These are phyloP conservation scores for Protodeltote pygarga DNA, from an alignment of 2,888 invertebrate species.

Conservation along the genomic window DNA sequence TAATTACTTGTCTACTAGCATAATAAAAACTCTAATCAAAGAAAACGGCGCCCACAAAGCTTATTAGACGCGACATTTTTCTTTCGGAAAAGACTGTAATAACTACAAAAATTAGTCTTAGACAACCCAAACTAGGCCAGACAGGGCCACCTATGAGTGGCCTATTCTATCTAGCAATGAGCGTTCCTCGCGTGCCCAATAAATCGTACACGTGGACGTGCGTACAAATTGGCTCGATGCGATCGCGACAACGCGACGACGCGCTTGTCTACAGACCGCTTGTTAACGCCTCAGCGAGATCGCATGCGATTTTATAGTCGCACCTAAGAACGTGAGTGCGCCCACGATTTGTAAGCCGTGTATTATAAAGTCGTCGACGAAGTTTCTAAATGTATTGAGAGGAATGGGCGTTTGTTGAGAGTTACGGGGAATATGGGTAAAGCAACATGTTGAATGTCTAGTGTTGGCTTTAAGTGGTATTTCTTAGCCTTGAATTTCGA, in stretches of 20 bases:
- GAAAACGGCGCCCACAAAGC: too few relatives aligned
- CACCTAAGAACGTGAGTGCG: conserved; percentile 61
- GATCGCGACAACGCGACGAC: conserved; percentile 53
- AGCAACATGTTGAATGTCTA: background rate
- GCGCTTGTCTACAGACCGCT: conserved; percentile 68
- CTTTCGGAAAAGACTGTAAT: too few relatives aligned
- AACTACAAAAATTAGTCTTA: background rate
- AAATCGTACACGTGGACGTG: conserved; percentile 75
- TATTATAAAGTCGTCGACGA: conserved; percentile 43
- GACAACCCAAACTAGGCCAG: conserved; percentile 16
- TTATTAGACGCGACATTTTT: background rate
- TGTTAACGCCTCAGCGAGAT: conserved; percentile 71
- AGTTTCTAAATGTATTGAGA: conserved; percentile 9
- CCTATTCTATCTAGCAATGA: conserved; percentile 48
- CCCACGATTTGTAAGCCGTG: conserved; percentile 56
- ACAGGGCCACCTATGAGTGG: conserved; percentile 65
- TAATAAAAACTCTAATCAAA: too few relatives aligned
- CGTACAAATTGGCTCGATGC: conserved; percentile 83
- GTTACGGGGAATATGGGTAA: conserved; percentile 1
- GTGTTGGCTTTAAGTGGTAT: conserved; percentile 4
- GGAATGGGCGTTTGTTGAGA: conserved; percentile 14
- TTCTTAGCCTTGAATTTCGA: too few relatives aligned
- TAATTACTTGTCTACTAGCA: too few relatives aligned
- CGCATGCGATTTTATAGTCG: conserved; percentile 65
- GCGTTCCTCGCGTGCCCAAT: conserved; percentile 76